Evolutionary conservation across 2,113 vertebrate species (phyloP).

Genomic region (Opisthocomus hoazin): DNA sequence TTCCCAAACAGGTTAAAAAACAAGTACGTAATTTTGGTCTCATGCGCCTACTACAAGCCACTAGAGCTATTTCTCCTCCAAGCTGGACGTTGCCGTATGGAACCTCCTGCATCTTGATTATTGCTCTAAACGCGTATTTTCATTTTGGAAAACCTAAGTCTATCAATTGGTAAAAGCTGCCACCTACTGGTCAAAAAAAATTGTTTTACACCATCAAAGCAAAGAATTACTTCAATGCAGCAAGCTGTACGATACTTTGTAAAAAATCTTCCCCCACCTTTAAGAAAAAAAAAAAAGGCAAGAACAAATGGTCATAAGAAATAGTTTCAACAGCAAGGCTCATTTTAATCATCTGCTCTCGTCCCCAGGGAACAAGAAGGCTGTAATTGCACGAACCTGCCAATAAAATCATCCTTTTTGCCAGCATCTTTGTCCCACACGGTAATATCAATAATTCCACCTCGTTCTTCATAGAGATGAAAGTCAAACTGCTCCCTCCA

Average conservation of each 20-base stretch:
- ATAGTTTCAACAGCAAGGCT: not conserved
- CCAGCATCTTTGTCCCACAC: constrained; percentile 96
- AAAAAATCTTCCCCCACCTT: not conserved
- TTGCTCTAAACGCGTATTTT: not conserved
- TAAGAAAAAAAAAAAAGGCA: not conserved
- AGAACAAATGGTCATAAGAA: not conserved
- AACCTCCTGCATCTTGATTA: not conserved
- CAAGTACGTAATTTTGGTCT: not conserved
- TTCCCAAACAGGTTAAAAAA: not conserved
- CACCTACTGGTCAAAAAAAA: constrained; percentile 70
- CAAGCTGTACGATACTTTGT: not conserved
- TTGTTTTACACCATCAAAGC: not conserved
- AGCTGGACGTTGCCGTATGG: not conserved
- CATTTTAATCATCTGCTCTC: not conserved
- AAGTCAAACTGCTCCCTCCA: constrained; percentile 99
- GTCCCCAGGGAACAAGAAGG: not conserved
- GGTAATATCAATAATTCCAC: constrained; percentile 91
- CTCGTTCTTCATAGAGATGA: constrained; percentile 92
- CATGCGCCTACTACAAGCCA: not conserved
- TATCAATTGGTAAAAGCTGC: constrained; percentile 70
- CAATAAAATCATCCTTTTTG: constrained; percentile 97
- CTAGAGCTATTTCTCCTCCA: not conserved
- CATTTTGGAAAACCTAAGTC: not conserved
- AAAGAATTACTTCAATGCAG: not conserved
- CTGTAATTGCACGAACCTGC: constrained; percentile 79